phyloP scores from a whole-genome alignment of 2,797 vertebrate genomes.

The Hypotaenidia philippensis region DNA sequence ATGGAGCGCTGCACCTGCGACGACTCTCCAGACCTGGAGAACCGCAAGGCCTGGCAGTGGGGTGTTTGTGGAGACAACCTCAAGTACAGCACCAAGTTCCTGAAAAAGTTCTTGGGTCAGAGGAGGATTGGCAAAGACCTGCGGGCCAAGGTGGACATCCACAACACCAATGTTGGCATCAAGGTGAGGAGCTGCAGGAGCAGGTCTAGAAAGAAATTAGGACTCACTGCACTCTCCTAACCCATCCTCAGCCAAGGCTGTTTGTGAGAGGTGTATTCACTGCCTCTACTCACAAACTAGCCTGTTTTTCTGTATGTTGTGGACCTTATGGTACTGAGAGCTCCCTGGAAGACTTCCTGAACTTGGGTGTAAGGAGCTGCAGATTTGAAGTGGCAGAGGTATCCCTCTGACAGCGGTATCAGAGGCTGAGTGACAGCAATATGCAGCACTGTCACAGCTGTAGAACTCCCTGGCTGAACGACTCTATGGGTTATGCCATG shows the following conservation, averaged over 20 bases:
- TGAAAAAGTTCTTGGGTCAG: slow-evolving; percentile 95
- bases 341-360: neutral
- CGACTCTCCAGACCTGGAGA: slow-evolving; percentile 94
- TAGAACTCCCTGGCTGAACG: neutral
- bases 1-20: slow-evolving; percentile 99
- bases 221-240: neutral
- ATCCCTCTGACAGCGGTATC: neutral
- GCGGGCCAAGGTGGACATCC: slow-evolving; percentile 91
- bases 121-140: slow-evolving; percentile 95
- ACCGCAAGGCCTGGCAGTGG: slow-evolving; percentile 98
- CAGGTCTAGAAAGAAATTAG: neutral
- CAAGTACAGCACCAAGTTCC: slow-evolving; percentile 96
- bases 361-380: neutral
- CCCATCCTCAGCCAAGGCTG: neutral
- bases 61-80: slow-evolving; percentile 98
- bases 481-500: rapidly evolving
- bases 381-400: neutral
- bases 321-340: neutral
- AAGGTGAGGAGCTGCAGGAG: slow-evolving; percentile 82
- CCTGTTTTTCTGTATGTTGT: neutral
- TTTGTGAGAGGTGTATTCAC: neutral
- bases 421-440: neutral
- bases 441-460: neutral
- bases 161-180: slow-evolving; percentile 96
- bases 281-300: neutral